phyloP scores from a whole-genome alignment of 2,888 invertebrate genomes.

The Acleris laterana region DNA sequence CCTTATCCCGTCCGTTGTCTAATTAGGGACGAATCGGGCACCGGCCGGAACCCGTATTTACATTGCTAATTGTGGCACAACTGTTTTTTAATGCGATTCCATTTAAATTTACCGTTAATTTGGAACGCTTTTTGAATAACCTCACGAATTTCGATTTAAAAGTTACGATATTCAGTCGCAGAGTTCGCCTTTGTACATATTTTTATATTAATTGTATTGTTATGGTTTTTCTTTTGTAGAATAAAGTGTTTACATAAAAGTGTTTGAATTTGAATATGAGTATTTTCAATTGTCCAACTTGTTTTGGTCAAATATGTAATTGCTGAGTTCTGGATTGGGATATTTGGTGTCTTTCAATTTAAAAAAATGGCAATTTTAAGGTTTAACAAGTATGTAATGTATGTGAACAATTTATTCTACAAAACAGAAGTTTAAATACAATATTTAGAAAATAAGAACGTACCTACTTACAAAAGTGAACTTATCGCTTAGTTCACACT shows the following conservation, averaged over 20 bases:
- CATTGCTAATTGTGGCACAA: slow-evolving; percentile 29
- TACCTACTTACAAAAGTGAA: too few relatives aligned
- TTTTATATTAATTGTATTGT: too few relatives aligned
- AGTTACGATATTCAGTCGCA: background rate
- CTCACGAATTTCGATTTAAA: background rate
- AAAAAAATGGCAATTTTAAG: background rate
- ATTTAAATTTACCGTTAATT: slow-evolving; percentile 15
- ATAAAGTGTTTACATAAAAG: too few relatives aligned
- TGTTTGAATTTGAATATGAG: too few relatives aligned
- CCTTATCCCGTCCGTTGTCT: slow-evolving; percentile 23
- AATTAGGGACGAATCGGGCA: slow-evolving; percentile 30
- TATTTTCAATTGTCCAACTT: background rate
- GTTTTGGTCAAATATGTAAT: background rate
- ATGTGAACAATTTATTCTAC: too few relatives aligned
- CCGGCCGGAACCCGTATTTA: slow-evolving; percentile 16
- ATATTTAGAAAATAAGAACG: too few relatives aligned
- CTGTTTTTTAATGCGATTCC: slow-evolving; percentile 17
- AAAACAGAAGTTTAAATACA: too few relatives aligned
- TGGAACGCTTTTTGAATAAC: slow-evolving; percentile 5
- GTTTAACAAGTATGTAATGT: too few relatives aligned
- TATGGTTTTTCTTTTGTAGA: too few relatives aligned
- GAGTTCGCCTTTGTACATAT: too few relatives aligned
- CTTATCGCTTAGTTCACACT: too few relatives aligned
- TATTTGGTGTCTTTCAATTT: background rate
- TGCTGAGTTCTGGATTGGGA: too few relatives aligned